Conservation (phyloP, 2,888 invertebrate genomes). For the Drosophila austrosaltans region DNA sequence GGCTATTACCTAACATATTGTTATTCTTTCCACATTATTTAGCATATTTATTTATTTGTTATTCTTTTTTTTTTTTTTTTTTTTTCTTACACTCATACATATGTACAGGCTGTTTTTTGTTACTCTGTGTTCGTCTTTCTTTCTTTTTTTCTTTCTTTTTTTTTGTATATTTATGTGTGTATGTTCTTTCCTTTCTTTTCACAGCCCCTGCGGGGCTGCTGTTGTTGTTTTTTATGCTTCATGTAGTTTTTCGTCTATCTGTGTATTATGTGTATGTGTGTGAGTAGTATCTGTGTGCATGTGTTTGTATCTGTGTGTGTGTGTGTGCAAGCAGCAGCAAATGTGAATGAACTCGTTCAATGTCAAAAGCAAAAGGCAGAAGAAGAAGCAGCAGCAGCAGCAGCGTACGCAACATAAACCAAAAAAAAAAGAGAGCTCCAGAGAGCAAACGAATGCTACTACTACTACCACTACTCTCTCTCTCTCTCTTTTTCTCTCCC, state of each 20-base stretch:
- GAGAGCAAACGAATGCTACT: conserved; percentile 38
- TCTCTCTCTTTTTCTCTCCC: conserved; percentile 14
- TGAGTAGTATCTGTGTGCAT: conserved; percentile 55
- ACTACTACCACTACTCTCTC: conserved; percentile 12
- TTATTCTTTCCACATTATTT: conserved; percentile 71
- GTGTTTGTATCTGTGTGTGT: conserved; percentile 36
- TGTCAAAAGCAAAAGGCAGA: conserved; percentile 74
- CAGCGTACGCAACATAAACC: conserved; percentile 66
- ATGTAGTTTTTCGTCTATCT: conserved; percentile 65
- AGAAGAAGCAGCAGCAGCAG: conserved; percentile 51
- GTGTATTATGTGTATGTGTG: conserved; percentile 40
- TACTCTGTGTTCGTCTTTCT: conserved; percentile 45
- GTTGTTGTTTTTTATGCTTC: conserved; percentile 65
- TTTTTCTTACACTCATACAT: conserved; percentile 34
- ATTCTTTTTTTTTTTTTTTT: conserved; percentile 45
- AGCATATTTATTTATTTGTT: conserved; percentile 72
- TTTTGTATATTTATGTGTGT: not conserved
- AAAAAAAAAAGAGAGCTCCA: conserved; percentile 29
- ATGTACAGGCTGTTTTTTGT: conserved; percentile 2
- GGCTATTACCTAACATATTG: conserved; percentile 44
- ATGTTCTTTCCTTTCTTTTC: conserved; percentile 36
- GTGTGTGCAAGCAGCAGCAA: conserved; percentile 62
- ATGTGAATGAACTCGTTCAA: conserved; percentile 84
- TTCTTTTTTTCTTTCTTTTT: conserved; percentile 12
- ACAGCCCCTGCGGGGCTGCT: conserved; percentile 29